Conservation (phyloP, 2,888 invertebrate species). For the Heterodera filipjevi region DNA sequence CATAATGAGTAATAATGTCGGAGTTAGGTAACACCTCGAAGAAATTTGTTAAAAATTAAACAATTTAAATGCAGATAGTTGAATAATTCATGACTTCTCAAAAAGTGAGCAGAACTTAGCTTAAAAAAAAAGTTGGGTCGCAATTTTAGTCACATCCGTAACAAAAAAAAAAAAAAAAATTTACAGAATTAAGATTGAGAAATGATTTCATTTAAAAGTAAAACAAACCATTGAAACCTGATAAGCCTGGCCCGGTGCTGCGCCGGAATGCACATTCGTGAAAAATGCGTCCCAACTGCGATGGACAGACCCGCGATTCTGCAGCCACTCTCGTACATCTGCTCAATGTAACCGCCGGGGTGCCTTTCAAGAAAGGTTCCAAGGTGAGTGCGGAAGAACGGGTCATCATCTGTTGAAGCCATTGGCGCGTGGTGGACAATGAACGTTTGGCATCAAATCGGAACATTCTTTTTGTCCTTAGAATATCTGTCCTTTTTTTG, state of each 20-base stretch:
- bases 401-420: background rate
- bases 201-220: too few species aligned
- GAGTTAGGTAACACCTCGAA: too few species aligned
- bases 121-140: too few species aligned
- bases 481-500: too few species aligned
- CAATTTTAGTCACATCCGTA: too few species aligned
- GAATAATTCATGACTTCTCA: background rate
- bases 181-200: too few species aligned
- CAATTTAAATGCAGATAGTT: too few species aligned
- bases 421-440: background rate
- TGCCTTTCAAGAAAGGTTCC: constrained; percentile 71
- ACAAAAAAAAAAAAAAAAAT: too few species aligned
- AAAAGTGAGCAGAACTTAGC: too few species aligned
- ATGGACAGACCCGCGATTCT: constrained; percentile 67
- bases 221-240: constrained; percentile 66
- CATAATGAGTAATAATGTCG: too few species aligned
- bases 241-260: constrained; percentile 79
- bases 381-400: constrained; percentile 25
- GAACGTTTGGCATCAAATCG: background rate
- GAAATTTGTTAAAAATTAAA: too few species aligned
- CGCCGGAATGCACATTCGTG: constrained; percentile 82
- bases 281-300: constrained; percentile 92
- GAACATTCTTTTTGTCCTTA: background rate
- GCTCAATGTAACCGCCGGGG: constrained; percentile 93
- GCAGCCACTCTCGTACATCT: constrained; percentile 68